Base-by-base conservation (phyloP, 2,888 invertebrate genomes). In the Eurytoma adleriae region DNA sequence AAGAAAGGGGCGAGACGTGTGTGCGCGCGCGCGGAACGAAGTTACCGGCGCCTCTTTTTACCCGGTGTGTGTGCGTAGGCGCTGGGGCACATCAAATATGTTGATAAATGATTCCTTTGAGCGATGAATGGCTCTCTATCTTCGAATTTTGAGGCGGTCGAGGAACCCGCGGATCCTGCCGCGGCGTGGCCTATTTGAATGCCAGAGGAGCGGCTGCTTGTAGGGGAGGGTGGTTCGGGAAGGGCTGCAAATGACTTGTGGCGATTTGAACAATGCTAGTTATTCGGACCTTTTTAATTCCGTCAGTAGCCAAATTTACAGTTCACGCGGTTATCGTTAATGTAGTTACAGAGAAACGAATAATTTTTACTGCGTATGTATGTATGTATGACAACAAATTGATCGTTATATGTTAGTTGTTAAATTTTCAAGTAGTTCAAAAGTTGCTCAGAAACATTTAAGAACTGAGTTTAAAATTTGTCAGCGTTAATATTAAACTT, bases 21-120 rank as follows among this genome's bases (percentile, higher is more conserved):
- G 80, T 75, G 80, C 75, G 80, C 77, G 80, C 75, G 83, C 77
- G 82, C 68, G 80, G 72, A 82, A 84, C 81, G 80, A 84, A 83
- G 84, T 80, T 75, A 82, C 83, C 78, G 80, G 66, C 66, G 77
- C 77, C 72, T 81, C 83, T 83, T 84, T 82, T 30, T 83, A 82
- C 83, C 18, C 40, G 56, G 61, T 50, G 7, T 48, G 50, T 50
- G 13, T 13, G n/a, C 30, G n/a, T 71, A 84, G 84, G 85, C 84
- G 86, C 86, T 84, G 84, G 86, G 88, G 89, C 89, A 89, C 88
- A 90, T 90, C 90, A 89, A 90, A 90, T 90, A 90, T 89, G 90
- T 90, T 90, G 90, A 90, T 90, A 90, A 90, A 90, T 89, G 90
- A 89, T 90, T 85, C 88, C 89, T 90, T 89, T 89, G 89, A 90